Conservation (phyloP, 2,797 vertebrate species). For the Anabas testudineus region DNA sequence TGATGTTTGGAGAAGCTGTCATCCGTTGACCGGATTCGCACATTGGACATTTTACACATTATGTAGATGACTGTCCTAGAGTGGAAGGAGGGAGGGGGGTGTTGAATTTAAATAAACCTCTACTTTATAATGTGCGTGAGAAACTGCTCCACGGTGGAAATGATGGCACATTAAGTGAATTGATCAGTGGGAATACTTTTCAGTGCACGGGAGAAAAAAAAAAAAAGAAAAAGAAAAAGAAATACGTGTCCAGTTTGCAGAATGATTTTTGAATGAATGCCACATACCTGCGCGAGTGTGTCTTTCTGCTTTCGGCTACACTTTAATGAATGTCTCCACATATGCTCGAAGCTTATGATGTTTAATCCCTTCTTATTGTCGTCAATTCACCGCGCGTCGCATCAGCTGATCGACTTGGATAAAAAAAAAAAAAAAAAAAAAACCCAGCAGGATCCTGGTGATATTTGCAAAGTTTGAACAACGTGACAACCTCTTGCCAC, state of each 20-base stretch:
- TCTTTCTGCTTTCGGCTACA: neutral
- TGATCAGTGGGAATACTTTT: conserved; percentile 13
- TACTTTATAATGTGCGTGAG: conserved; percentile 30
- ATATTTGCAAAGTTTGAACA: conserved; percentile 71
- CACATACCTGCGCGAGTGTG: neutral
- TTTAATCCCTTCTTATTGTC: too few relatives aligned
- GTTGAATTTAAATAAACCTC: neutral
- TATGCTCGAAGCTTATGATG: too few relatives aligned
- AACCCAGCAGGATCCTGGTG: conserved; percentile 42
- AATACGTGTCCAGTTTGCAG: neutral
- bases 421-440: too few relatives aligned
- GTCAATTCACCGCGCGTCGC: neutral
- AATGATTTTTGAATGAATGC: conserved; percentile 1
- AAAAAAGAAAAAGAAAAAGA: too few relatives aligned
- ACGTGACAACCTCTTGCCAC: conserved; percentile 36
- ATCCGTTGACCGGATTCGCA: conserved; percentile 40
- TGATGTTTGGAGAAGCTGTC: conserved; percentile 69
- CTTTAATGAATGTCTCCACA: conserved; percentile 14
- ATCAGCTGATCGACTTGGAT: conserved; percentile 40
- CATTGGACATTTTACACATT: conserved; percentile 37
- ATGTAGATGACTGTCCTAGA: conserved; percentile 9
- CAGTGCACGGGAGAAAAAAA: neutral
- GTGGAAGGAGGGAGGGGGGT: too few relatives aligned
- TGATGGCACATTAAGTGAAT: neutral
- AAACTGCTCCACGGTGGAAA: conserved; percentile 7